These are phyloP conservation scores for Danionella dracula DNA, from an alignment of 2,797 vertebrate genomes.

Conservation along the genomic window DNA sequence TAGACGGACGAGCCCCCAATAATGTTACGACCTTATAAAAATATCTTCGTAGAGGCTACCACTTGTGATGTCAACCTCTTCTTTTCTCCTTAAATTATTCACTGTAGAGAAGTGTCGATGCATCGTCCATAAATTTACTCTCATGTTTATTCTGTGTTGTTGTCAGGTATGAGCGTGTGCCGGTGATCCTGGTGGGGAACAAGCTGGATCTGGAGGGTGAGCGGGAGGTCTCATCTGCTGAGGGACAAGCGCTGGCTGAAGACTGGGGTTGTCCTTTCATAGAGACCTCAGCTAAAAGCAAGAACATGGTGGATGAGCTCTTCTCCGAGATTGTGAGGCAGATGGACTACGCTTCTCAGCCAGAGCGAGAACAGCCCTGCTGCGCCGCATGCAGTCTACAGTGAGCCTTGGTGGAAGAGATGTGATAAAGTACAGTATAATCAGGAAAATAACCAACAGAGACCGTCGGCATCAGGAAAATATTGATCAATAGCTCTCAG, in stretches of 20 bases:
- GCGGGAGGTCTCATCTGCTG: conserved; percentile 84
- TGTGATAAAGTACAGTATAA: no score
- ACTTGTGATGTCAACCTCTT: no score
- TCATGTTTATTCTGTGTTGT: neutral
- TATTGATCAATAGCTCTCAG: no score
- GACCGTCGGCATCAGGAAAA: no score
- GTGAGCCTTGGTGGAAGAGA: conserved; percentile 71
- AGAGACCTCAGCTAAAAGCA: conserved; percentile 95
- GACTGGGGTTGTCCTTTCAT: conserved; percentile 97
- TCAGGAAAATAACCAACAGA: no score
- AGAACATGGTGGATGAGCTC: conserved; percentile 95
- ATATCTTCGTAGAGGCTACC: no score
- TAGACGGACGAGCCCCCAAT: no score
- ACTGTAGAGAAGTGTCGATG: no score
- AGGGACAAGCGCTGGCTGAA: conserved; percentile 89
- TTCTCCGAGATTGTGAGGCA: conserved; percentile 94
- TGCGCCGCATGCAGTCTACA: conserved; percentile 89
- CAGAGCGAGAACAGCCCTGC: conserved; percentile 86
- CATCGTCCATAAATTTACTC: no score
- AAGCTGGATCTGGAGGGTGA: conserved; percentile 95
- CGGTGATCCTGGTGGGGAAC: conserved; percentile 91
- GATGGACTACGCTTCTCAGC: conserved; percentile 96
- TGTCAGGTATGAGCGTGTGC: conserved; percentile 84
- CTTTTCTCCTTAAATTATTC: no score
- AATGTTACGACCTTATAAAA: no score